phyloP scores from a whole-genome alignment of 2,113 vertebrate genomes.

The Saimiri boliviensis region DNA sequence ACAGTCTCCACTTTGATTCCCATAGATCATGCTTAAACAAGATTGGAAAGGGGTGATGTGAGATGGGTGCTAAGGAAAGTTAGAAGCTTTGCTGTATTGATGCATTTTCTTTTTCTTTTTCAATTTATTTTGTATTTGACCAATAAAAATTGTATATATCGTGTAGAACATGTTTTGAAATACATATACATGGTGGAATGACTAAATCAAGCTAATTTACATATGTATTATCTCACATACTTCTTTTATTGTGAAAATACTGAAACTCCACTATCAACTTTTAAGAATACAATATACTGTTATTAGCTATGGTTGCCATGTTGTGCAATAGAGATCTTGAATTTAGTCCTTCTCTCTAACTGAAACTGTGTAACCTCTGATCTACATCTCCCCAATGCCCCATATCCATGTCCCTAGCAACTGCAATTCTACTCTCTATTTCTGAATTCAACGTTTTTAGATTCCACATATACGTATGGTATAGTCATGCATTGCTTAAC shows the following conservation, averaged over 20 bases:
- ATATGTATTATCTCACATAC: not conserved
- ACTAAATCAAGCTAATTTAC: not conserved
- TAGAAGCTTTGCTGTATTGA: not conserved
- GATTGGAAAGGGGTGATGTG: not conserved
- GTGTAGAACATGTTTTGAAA: not conserved
- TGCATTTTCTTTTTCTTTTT: not conserved
- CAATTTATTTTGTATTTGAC: not conserved
- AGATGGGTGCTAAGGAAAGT: not conserved
- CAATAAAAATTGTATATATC: not conserved
- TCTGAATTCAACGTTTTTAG: not conserved
- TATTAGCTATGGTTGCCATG: not conserved
- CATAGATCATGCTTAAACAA: not conserved
- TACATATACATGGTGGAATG: not conserved
- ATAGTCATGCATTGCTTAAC: not conserved
- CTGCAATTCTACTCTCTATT: not conserved
- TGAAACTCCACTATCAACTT: not conserved
- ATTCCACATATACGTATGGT: not conserved
- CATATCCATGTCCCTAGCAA: not conserved
- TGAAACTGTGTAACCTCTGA: not conserved
- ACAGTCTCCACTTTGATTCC: not conserved
- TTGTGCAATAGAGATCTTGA: not conserved
- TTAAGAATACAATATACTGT: not conserved
- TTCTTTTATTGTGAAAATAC: not conserved
- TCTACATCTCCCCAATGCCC: rapidly evolving
- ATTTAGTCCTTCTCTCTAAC: not conserved